Percentiles rank a stretch among this genome's conserved stretches.
Conservation (phyloP, 2,797 vertebrate species). For the Glossophaga mutica region DNA sequence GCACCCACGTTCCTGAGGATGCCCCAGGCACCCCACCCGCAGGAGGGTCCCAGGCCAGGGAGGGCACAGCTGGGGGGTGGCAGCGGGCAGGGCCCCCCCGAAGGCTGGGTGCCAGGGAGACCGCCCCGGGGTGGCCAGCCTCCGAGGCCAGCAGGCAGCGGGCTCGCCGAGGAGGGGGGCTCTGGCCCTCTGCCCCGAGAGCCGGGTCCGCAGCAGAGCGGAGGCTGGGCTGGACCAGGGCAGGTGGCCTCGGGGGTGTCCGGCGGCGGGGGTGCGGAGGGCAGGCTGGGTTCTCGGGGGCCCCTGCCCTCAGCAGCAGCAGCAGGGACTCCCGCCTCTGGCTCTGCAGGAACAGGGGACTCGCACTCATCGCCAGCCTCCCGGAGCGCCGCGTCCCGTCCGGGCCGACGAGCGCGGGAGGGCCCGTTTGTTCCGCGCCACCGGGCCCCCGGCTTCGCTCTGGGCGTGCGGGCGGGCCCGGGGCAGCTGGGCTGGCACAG, state of each 20-base stretch:
- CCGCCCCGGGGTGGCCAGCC: accelerated
- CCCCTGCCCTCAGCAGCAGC: neutral
- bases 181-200: neutral
- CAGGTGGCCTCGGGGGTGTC: neutral
- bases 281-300: neutral
- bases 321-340: neutral
- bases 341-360: accelerated
- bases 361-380: neutral
- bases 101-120: too few species aligned
- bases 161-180: accelerated
- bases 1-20: neutral
- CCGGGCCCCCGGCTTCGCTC: neutral
- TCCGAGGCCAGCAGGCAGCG: accelerated
- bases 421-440: neutral
- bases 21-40: neutral
- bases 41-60: too few species aligned
- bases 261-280: accelerated
- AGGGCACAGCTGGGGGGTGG: neutral
- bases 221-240: accelerated
- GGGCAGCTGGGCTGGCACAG: accelerated
- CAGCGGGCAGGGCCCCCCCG: neutral
- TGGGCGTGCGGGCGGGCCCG: accelerated
- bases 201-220: neutral
- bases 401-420: too few species aligned
- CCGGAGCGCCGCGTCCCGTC: accelerated